phyloP scores from a whole-genome alignment of 2,797 vertebrate species.

The Eremophila alpestris region DNA sequence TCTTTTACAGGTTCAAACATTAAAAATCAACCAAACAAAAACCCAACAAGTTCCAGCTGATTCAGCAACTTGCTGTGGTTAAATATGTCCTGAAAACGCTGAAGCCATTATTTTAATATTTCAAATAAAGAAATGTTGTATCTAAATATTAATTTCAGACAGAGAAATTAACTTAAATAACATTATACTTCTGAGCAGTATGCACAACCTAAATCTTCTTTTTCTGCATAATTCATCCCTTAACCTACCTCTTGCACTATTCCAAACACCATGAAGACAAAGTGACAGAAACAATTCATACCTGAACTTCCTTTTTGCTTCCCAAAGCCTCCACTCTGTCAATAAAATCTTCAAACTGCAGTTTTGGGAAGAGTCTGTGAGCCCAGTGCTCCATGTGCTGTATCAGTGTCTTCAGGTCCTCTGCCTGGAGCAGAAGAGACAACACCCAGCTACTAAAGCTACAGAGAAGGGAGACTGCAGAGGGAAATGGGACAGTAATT shows the following conservation, averaged over 20 bases:
- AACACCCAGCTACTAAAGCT: neutral
- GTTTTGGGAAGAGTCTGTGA: slow-evolving; percentile 90
- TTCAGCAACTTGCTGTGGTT: neutral
- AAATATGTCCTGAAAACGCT: neutral
- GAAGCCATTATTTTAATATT: neutral
- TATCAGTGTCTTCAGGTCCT: slow-evolving; percentile 87
- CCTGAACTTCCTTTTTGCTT: slow-evolving; percentile 94
- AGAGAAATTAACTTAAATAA: neutral
- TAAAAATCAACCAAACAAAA: neutral
- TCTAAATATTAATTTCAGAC: neutral
- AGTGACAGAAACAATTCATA: slow-evolving; percentile 45
- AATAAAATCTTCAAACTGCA: slow-evolving; percentile 94
- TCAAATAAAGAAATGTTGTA: neutral
- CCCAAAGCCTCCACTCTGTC: slow-evolving; percentile 88
- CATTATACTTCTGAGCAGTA: neutral
- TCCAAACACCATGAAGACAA: neutral
- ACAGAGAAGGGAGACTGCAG: neutral
- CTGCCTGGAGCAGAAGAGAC: slow-evolving; percentile 75
- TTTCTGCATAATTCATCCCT: neutral
- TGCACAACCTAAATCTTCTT: neutral
- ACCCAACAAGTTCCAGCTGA: neutral
- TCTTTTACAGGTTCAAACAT: neutral
- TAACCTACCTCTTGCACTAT: neutral
- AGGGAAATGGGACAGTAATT: neutral
- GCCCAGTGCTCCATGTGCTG: slow-evolving; percentile 97